These are phyloP conservation scores for Pterostichus madidus DNA, from an alignment of 2,888 invertebrate genomes.

Conservation along the genomic window DNA sequence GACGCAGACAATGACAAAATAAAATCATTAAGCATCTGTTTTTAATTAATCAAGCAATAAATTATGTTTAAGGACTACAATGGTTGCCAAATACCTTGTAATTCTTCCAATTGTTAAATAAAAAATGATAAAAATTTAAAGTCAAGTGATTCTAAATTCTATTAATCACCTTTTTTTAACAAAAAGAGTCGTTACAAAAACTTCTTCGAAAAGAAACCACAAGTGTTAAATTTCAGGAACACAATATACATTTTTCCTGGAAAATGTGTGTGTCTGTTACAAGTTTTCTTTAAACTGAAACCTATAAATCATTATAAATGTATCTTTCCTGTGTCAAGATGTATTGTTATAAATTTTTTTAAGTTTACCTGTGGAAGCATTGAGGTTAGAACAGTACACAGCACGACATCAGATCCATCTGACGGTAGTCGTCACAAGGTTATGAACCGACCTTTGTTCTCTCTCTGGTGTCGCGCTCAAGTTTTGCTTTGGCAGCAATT, in stretches of 20 bases:
- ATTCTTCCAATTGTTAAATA: neutral
- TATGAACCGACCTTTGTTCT: constrained; percentile 43
- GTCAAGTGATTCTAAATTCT: neutral
- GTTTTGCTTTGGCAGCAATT: constrained; percentile 32
- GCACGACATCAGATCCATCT: constrained; percentile 5
- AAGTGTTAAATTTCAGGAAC: too few species aligned
- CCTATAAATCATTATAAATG: neutral
- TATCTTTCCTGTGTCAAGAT: neutral
- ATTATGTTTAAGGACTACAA: constrained; percentile 23
- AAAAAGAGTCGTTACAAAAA: too few species aligned
- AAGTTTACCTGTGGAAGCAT: neutral
- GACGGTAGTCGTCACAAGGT: neutral
- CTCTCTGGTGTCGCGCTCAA: neutral
- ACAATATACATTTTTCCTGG: too few species aligned
- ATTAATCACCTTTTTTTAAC: too few species aligned
- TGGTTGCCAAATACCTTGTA: constrained; percentile 25
- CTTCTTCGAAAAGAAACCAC: too few species aligned
- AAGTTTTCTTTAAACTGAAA: too few species aligned
- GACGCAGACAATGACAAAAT: neutral
- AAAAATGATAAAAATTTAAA: neutral
- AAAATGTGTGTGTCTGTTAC: too few species aligned
- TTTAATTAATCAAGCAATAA: constrained; percentile 20
- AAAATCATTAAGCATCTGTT: constrained; percentile 24
- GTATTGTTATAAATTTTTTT: neutral
- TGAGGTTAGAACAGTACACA: constrained; percentile 7